phyloP scores from a whole-genome alignment of 2,113 vertebrate species.

The Colossoma macropomum region DNA sequence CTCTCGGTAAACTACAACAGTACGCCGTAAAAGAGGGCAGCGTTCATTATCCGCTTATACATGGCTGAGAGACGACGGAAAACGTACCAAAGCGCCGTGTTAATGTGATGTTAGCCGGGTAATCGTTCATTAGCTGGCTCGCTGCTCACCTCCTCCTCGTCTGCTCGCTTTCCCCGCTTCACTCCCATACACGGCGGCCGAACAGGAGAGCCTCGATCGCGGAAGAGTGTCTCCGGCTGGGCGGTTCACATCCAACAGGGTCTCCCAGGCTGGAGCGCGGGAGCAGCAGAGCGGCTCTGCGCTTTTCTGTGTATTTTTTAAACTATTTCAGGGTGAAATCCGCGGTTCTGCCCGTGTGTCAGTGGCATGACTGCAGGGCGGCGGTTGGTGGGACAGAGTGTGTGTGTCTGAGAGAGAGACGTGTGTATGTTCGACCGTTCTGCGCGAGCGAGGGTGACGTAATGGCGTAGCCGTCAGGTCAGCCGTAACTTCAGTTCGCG shows the following conservation, averaged over 20 bases:
- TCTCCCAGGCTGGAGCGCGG: no score
- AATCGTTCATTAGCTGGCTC: conserved; percentile 16
- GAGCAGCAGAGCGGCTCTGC: not conserved
- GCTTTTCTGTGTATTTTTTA: not conserved
- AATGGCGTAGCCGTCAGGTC: conserved; percentile 65
- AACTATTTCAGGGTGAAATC: conserved; percentile 32
- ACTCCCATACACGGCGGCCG: conserved; percentile 71
- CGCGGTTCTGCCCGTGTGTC: conserved; percentile 52
- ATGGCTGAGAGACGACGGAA: no score
- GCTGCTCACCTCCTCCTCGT: conserved; percentile 73
- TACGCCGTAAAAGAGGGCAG: not conserved
- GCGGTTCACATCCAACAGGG: conserved; percentile 26
- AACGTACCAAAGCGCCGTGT: no score
- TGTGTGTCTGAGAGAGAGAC: not conserved
- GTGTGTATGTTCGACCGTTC: conserved; percentile 8
- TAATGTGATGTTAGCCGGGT: not conserved
- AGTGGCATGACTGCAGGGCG: conserved; percentile 61
- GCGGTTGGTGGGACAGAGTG: conserved; percentile 64
- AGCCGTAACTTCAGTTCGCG: conserved; percentile 50
- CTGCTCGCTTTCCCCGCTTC: conserved; percentile 67
- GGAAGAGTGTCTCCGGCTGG: conserved; percentile 36
- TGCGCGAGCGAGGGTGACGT: conserved; percentile 65
- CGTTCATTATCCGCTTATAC: not conserved
- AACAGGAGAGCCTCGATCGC: conserved; percentile 42
- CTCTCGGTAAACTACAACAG: conserved; percentile 34